phyloP scores from a whole-genome alignment of 2,113 vertebrate genomes.

The Cephalopholis sonnerati region DNA sequence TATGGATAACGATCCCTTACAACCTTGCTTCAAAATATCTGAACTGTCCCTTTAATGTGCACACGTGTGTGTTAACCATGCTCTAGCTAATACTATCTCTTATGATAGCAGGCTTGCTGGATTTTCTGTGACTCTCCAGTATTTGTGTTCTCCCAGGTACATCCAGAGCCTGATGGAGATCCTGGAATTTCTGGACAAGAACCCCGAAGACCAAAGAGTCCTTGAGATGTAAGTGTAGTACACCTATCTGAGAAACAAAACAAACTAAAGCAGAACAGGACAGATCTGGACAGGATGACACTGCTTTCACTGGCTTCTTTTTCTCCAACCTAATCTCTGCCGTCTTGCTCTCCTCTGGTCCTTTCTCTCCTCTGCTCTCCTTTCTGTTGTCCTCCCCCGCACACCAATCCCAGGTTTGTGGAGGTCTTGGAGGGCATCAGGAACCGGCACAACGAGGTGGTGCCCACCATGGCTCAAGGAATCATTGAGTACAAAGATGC shows the following conservation, averaged over 20 bases:
- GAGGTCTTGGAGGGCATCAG: slow-evolving; percentile 88
- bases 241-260: background rate
- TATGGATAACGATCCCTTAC: too few relatives aligned
- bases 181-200: slow-evolving; percentile 90
- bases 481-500: slow-evolving; percentile 91
- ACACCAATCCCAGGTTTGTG: slow-evolving; percentile 82
- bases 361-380: too few relatives aligned
- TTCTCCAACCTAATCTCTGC: background rate
- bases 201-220: slow-evolving; percentile 86
- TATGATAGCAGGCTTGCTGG: background rate
- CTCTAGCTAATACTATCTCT: background rate
- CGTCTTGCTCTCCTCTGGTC: background rate
- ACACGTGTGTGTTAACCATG: background rate
- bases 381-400: background rate
- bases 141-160: slow-evolving; percentile 82
- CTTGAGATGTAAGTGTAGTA: slow-evolving; percentile 86
- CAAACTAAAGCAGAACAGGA: background rate
- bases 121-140: background rate
- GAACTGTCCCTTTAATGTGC: background rate
- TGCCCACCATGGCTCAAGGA: slow-evolving; percentile 93
- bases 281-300: background rate
- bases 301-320: too few relatives aligned
- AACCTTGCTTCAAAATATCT: too few relatives aligned
- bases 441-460: slow-evolving; percentile 93
- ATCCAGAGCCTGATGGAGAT: slow-evolving; percentile 92